phyloP scores from a whole-genome alignment of 2,888 invertebrate genomes.

The Clivina fossor region DNA sequence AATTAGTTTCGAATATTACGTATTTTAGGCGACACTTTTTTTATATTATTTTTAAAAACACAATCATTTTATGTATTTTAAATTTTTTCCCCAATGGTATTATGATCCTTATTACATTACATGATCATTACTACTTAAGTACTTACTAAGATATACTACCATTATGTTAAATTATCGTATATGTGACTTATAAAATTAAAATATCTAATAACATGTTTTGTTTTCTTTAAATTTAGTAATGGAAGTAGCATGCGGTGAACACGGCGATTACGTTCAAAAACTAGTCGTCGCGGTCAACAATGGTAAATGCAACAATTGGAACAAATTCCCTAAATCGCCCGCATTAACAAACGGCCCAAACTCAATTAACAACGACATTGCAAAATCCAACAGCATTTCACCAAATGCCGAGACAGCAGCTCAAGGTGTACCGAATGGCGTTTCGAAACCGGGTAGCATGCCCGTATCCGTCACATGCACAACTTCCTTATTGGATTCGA shows the following conservation, averaged over 20 bases:
- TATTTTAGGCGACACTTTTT: too few relatives aligned
- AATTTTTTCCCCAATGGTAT: too few relatives aligned
- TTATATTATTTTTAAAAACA: too few relatives aligned
- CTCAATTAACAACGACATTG: conserved; percentile 61
- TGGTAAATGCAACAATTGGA: conserved; percentile 70
- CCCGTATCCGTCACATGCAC: conserved; percentile 56
- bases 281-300: conserved; percentile 81
- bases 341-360: conserved; percentile 36
- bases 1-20: too few relatives aligned
- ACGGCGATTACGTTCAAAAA: conserved; percentile 85
- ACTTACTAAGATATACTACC: too few relatives aligned
- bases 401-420: conserved; percentile 51
- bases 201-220: too few relatives aligned
- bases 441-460: conserved; percentile 40
- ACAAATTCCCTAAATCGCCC: conserved; percentile 47
- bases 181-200: too few relatives aligned
- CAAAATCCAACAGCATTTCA: conserved; percentile 51
- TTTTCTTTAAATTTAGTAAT: conserved; percentile 82
- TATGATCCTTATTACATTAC: too few relatives aligned
- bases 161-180: too few relatives aligned
- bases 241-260: conserved; percentile 94
- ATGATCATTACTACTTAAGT: too few relatives aligned
- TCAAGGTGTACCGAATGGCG: conserved; percentile 47
- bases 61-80: too few relatives aligned
- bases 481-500: conserved; percentile 61